These are phyloP conservation scores for Hippocampus kuda DNA, from an alignment of 2,797 vertebrate species.

Conservation along the genomic window DNA sequence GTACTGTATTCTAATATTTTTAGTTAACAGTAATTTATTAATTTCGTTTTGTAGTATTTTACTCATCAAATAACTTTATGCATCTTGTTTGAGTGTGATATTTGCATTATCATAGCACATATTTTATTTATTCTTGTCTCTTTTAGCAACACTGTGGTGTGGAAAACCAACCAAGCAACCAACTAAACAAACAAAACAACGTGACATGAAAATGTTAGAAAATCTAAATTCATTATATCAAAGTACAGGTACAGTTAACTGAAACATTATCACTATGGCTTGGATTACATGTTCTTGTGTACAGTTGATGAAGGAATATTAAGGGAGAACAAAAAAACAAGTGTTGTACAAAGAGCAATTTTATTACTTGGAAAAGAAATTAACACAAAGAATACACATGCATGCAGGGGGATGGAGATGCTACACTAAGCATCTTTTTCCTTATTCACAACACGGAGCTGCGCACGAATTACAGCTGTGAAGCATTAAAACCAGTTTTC, in stretches of 20 bases:
- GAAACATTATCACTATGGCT: too few species aligned
- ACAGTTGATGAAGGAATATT: not conserved
- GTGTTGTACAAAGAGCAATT: conserved; percentile 72
- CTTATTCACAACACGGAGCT: conserved; percentile 56
- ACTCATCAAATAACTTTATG: not conserved
- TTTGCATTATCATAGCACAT: not conserved
- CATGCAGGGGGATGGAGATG: conserved; percentile 68
- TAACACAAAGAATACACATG: conserved; percentile 66
- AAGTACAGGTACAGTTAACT: not conserved
- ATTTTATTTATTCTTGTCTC: not conserved
- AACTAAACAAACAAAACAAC: too few species aligned
- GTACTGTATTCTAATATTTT: too few species aligned
- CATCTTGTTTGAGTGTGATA: not conserved
- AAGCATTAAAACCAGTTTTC: conserved; percentile 33
- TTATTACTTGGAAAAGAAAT: conserved; percentile 73
- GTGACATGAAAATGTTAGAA: not conserved
- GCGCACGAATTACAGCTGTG: conserved; percentile 45
- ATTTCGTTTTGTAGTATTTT: not conserved
- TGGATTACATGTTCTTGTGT: too few species aligned
- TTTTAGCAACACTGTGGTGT: too few species aligned
- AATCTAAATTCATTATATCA: not conserved
- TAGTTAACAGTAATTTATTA: too few species aligned
- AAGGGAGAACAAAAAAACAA: conserved; percentile 10
- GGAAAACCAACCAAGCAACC: too few species aligned
- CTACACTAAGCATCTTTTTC: conserved; percentile 50